Evolutionary conservation across 2,113 vertebrate genomes (phyloP).

Genomic region (Sclerurus mexicanus): DNA sequence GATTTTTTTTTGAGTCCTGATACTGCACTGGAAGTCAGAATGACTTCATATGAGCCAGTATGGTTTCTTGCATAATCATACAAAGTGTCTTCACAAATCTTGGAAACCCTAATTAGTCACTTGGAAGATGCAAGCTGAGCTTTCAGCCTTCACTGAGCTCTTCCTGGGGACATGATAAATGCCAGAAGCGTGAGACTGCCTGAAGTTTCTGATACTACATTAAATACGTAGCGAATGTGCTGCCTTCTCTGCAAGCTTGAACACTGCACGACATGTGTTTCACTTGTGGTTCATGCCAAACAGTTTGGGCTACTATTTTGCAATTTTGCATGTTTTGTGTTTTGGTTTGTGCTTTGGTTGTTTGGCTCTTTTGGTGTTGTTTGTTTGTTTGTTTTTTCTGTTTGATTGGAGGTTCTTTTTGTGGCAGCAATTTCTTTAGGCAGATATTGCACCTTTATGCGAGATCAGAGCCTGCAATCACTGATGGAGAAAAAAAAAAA

Average conservation of each 20-base stretch:
- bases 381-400: background rate
- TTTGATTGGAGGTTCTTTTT: background rate
- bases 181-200: background rate
- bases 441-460: background rate
- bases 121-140: background rate
- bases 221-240: background rate
- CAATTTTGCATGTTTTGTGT: background rate
- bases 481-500: background rate
- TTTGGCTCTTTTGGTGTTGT: fast-evolving
- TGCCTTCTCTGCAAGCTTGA: background rate
- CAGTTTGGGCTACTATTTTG: background rate
- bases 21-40: background rate
- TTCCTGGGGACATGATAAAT: background rate
- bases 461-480: background rate
- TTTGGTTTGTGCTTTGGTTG: background rate
- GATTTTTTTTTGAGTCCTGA: background rate
- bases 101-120: slow-evolving; percentile 1
- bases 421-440: background rate
- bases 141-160: background rate
- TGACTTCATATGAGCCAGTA: background rate
- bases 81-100: slow-evolving; percentile 24
- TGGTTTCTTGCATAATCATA: slow-evolving; percentile 5
- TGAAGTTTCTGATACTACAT: background rate
- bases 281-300: background rate
- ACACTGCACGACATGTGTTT: background rate